These are phyloP conservation scores for Agrotis segetum DNA, from an alignment of 2,888 invertebrate species.

Conservation along the genomic window DNA sequence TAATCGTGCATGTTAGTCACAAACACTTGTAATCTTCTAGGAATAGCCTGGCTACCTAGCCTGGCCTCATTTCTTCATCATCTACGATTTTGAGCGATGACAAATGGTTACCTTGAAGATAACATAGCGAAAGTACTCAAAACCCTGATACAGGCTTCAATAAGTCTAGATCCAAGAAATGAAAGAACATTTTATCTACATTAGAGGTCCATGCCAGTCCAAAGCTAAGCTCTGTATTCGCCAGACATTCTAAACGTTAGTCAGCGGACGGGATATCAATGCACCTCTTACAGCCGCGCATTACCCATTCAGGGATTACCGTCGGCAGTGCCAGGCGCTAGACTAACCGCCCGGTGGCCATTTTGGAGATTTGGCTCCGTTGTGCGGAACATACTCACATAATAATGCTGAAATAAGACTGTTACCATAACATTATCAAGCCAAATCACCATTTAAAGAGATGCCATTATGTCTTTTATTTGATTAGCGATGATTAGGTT, in stretches of 20 bases:
- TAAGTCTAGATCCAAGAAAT: conserved; percentile 8
- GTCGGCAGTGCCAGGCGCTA: conserved; percentile 51
- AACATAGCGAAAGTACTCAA: neutral
- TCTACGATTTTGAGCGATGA: neutral
- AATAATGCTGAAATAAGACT: conserved; percentile 39
- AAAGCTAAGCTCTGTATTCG: conserved; percentile 44
- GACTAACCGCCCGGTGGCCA: conserved; percentile 52
- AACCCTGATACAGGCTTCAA: neutral
- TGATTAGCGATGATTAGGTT: conserved; percentile 21
- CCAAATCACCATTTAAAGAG: conserved; percentile 19
- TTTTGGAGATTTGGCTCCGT: conserved; percentile 62
- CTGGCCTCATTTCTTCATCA: neutral
- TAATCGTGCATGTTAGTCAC: neutral
- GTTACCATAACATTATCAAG: conserved; percentile 18
- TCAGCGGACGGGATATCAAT: conserved; percentile 61
- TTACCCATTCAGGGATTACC: conserved; percentile 71
- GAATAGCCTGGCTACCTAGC: neutral
- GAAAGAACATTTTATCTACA: conserved; percentile 38
- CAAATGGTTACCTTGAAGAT: neutral
- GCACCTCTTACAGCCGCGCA: conserved; percentile 63
- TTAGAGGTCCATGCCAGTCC: conserved; percentile 17
- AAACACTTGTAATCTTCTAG: neutral
- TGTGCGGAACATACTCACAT: conserved; percentile 36
- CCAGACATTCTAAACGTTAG: conserved; percentile 45
- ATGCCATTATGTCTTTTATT: conserved; percentile 2